Conservation (phyloP, 2,113 vertebrate genomes). For the Corvus cornix region DNA sequence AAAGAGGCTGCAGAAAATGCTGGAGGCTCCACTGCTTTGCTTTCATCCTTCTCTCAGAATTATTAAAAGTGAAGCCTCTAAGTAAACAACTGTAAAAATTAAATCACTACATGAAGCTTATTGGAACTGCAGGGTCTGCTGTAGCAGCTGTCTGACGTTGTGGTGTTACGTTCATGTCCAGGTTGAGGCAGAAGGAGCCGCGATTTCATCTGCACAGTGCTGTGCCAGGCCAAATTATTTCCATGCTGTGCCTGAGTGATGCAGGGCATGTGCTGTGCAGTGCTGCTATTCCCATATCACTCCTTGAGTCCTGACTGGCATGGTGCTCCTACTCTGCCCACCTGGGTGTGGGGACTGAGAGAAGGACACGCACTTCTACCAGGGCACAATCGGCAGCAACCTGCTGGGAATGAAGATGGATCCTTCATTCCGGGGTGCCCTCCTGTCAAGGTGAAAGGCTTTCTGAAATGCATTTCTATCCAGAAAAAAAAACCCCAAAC, state of each 20-base stretch:
- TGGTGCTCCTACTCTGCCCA: not conserved
- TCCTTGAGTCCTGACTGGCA: accelerated
- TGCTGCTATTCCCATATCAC: accelerated
- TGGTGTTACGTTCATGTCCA: not conserved
- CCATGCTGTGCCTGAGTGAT: accelerated
- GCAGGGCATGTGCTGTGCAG: not conserved
- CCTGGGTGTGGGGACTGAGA: not conserved
- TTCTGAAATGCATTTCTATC: not conserved
- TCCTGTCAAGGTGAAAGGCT: not conserved
- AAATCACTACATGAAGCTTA: not conserved
- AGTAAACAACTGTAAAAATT: conserved; percentile 41
- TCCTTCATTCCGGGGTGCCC: not conserved
- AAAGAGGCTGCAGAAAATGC: conserved; percentile 4
- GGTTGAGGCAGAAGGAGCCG: not conserved
- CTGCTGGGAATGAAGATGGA: not conserved
- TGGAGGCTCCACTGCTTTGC: not conserved
- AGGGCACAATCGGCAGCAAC: not conserved
- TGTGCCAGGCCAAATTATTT: not conserved
- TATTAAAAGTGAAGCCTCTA: conserved; percentile 12
- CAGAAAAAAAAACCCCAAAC: not conserved
- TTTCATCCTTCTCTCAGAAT: conserved; percentile 12
- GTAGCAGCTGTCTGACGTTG: not conserved
- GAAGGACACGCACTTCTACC: not conserved
- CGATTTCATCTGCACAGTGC: not conserved
- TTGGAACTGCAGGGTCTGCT: not conserved